These are phyloP conservation scores for Tragelaphus imberbis DNA, from an alignment of 2,113 vertebrate species.

Conservation along the genomic window DNA sequence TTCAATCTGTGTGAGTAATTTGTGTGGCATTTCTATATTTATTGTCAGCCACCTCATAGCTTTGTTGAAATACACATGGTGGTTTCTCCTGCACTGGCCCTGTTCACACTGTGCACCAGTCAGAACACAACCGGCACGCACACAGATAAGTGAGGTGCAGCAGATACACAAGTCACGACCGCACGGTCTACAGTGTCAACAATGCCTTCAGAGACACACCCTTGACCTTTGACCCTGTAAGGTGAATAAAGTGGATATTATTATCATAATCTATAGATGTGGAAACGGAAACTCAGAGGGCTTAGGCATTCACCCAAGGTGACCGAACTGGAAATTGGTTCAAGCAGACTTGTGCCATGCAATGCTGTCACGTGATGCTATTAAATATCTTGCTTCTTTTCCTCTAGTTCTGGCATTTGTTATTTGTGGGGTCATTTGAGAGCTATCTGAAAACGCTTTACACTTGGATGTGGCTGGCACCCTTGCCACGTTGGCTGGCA, in stretches of 20 bases:
- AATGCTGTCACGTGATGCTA: not conserved
- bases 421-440: not conserved
- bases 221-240: not conserved
- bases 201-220: not conserved
- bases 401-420: not conserved
- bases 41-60: not conserved
- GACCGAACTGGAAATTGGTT: not conserved
- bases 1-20: not conserved
- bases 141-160: not conserved
- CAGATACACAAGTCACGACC: rapidly evolving
- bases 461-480: too few species aligned
- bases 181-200: too few species aligned
- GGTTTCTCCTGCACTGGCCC: not conserved
- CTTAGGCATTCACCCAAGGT: not conserved
- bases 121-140: rapidly evolving
- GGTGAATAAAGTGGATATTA: too few species aligned
- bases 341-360: not conserved
- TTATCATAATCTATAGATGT: not conserved
- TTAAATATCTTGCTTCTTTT: not conserved
- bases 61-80: not conserved
- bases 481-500: rapidly evolving
- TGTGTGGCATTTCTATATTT: not conserved
- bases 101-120: too few species aligned
- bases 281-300: not conserved
- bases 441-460: not conserved